These are phyloP conservation scores for Chloropsis hardwickii DNA, from an alignment of 2,113 vertebrate genomes.

Conservation along the genomic window DNA sequence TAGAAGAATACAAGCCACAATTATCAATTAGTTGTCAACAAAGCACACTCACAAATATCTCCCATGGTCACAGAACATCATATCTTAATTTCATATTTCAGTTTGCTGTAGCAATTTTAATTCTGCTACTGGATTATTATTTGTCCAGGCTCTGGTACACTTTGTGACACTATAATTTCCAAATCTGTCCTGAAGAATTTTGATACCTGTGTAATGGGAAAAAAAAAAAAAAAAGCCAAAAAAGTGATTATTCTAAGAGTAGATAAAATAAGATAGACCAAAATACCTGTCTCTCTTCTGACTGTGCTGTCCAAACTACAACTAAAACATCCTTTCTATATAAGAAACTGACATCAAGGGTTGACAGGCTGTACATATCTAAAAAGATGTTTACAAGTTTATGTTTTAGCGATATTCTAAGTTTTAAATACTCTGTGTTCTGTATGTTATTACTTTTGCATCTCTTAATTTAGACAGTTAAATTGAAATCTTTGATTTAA, in stretches of 20 bases:
- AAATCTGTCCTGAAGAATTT: neutral
- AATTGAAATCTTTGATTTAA: neutral
- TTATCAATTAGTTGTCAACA: constrained; percentile 26
- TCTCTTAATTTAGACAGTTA: neutral
- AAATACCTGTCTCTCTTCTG: neutral
- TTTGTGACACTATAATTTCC: neutral
- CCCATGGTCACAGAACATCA: neutral
- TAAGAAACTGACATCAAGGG: neutral
- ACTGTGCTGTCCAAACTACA: neutral
- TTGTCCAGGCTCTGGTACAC: neutral
- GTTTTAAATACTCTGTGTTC: neutral
- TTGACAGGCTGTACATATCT: neutral
- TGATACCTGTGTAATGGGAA: neutral
- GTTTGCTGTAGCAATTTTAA: constrained; percentile 11
- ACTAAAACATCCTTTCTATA: neutral
- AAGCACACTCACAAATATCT: constrained; percentile 9
- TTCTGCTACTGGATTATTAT: neutral
- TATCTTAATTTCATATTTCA: constrained; percentile 29
- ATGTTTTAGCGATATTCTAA: neutral
- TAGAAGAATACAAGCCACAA: constrained; percentile 31
- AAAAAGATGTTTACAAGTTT: neutral
- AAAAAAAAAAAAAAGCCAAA: neutral
- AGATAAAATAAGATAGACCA: neutral
- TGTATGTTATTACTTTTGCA: neutral
- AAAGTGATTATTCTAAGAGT: neutral